phyloP scores from a whole-genome alignment of 2,113 vertebrate species.

The Oncorhynchus mykiss region DNA sequence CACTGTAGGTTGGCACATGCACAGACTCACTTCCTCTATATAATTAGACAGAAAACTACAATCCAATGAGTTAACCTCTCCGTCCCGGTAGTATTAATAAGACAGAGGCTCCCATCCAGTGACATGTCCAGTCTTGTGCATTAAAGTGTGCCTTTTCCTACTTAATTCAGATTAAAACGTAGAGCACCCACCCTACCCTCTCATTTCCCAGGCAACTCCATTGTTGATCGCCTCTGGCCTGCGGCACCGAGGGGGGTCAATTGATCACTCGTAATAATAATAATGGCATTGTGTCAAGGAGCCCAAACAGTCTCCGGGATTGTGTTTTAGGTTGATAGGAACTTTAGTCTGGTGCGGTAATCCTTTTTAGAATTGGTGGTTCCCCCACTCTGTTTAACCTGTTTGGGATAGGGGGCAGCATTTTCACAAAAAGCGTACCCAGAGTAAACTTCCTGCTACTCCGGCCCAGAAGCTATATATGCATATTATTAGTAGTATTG shows the following conservation, averaged over 20 bases:
- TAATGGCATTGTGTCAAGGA: background rate
- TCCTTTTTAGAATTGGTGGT: no score
- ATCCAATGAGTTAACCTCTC: no score
- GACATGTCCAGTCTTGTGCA: conserved; percentile 36
- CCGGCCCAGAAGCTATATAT: no score
- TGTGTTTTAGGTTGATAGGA: background rate
- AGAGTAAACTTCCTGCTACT: no score
- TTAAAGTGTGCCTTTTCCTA: background rate
- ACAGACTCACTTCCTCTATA: no score
- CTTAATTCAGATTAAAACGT: conserved; percentile 5
- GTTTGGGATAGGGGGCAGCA: no score
- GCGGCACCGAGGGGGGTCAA: background rate
- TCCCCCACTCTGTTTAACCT: no score
- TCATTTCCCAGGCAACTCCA: conserved; percentile 23
- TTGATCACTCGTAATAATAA: background rate
- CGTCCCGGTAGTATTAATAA: background rate
- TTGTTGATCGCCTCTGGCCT: conserved; percentile 35
- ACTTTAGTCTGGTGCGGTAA: background rate
- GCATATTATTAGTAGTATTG: no score
- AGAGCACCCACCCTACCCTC: background rate
- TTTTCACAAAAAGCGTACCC: no score
- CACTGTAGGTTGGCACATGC: no score
- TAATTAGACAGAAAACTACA: no score
- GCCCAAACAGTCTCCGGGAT: background rate
- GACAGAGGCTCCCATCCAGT: conserved; percentile 11